Conservation (phyloP, 2,888 invertebrate species). For the Eudasyphora cyanicolor region DNA sequence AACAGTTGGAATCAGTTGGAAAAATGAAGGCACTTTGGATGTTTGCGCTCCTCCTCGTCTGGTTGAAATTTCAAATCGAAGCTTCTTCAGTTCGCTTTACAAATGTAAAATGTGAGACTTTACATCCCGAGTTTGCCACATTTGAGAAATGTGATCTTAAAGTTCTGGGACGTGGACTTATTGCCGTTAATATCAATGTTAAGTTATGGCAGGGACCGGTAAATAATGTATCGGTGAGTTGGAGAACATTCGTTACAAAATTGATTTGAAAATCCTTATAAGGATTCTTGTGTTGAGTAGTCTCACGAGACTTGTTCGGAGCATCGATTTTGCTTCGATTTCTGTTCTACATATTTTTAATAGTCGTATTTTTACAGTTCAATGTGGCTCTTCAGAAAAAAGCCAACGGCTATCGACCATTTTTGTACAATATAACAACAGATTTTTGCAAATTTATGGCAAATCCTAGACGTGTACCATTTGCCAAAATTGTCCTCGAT, state of each 20-base stretch:
- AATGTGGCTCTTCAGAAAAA: slow-evolving; percentile 16
- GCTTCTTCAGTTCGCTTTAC: neutral
- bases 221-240: slow-evolving; percentile 15
- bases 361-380: neutral
- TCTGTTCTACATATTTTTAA: neutral
- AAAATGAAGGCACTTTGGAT: neutral
- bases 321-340: neutral
- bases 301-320: no score
- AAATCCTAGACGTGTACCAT: neutral
- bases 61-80: neutral
- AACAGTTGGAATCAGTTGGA: neutral
- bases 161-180: neutral
- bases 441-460: slow-evolving; percentile 27
- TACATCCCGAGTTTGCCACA: slow-evolving; percentile 5
- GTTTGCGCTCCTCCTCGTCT: neutral
- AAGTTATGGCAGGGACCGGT: slow-evolving; percentile 19
- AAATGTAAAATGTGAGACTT: slow-evolving; percentile 31
- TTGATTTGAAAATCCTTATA: neutral
- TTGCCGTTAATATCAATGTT: slow-evolving; percentile 10
- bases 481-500: slow-evolving; percentile 2
- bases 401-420: slow-evolving; percentile 18
- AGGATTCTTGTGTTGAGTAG: no score
- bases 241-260: neutral
- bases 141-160: slow-evolving; percentile 12
- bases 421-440: slow-evolving; percentile 25